Base-by-base conservation (phyloP, 2,113 vertebrate genomes). In the Oplegnathus fasciatus region DNA sequence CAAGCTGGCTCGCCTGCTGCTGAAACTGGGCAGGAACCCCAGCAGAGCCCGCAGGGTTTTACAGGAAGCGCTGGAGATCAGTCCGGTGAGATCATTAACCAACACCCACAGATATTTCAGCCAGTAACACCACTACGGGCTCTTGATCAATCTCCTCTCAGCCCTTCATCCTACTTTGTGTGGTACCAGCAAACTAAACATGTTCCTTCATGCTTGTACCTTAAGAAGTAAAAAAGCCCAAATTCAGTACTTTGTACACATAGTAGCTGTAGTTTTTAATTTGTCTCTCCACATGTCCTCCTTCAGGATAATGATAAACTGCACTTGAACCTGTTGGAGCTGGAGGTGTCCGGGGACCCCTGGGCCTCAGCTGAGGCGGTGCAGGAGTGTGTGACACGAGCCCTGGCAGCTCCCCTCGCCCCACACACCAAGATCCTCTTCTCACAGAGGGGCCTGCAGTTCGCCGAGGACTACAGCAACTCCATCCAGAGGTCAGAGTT, bases 401-500 rank as follows among this genome's bases (percentile, higher is more conserved):
- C 96, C 0, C 91, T 97, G 77, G 92, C 92, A 7, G 96, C 96
- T 61, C 93, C 95, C 10, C 95, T 97, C 20, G 90, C 94, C 7
- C 89, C 96, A 6, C 92, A 95, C 55, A 91, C 94, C 62, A 97
- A 97, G 78, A 94, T 96, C 60, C 80, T 96, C 57, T 94, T 97
- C 64, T 97, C 97, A 3, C 96, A 96, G 77, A 95, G 96, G 78
- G 93, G 96, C 52, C 94, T 97, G 14, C 96, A 97, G 85, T 97
- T 96, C 32, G 94, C 95, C 0, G 96, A 97, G 90, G 97, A 97
- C 82, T 96, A 96, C 62, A 95, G 96, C 68, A 93, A 88, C 78
- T 95, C 94, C 2, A 94, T 97, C 42, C 90, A 95, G 73, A 96
- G 96, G 97, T 97, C 24, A 83, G 82, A 73, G 54, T 8, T 72